Base-by-base conservation (phyloP, 2,888 invertebrate genomes). In the Lithosia quadra region DNA sequence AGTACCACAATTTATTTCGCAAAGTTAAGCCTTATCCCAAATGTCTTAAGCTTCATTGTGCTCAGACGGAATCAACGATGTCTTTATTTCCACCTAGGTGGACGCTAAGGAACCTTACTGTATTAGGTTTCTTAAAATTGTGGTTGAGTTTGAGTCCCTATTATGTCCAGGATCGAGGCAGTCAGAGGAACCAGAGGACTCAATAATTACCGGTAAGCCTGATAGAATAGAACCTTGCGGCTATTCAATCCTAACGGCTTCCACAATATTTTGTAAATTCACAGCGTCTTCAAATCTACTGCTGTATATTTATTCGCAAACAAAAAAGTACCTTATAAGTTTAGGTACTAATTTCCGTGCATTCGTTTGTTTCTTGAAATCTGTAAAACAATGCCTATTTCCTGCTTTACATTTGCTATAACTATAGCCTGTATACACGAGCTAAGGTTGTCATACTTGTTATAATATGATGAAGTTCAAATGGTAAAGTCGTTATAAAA, bases 171-270 rank as follows among this genome's bases (percentile, higher is more conserved):
- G 77, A 58, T 77, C 77, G 43, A 78, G 75, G 34, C 77, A 71
- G 71, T 80, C 78, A 49, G 78, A 80, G 60, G 77, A 81, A 63
- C 75, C 67, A 22, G 72, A 73, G 18, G 81, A 81, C 62, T 79
- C 82, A 43, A 78, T 75, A 15, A 72, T 79, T 68, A 81, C 72
- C 22, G 82, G 78, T 80, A 82, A 80, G 82, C 34, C 22, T 58
- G 58, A 43, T 34, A 63, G 63, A 55, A 21, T 8, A 24, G 49
- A 49, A 49, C 49, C 13, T 2, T 8, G 18, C 28, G 22, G 63
- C 13, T 55, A 22, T n/a, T 36, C 55, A 56, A 39, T 49, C 18
- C 7, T 15, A 3, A 36, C 13, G 24, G 63, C 63, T 57, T 64
- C 9, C 28, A 18, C 49, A n/a, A 13, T 49, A 65, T 55, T 22